phyloP scores from a whole-genome alignment of 2,113 vertebrate species.

The Saccopteryx leptura region DNA sequence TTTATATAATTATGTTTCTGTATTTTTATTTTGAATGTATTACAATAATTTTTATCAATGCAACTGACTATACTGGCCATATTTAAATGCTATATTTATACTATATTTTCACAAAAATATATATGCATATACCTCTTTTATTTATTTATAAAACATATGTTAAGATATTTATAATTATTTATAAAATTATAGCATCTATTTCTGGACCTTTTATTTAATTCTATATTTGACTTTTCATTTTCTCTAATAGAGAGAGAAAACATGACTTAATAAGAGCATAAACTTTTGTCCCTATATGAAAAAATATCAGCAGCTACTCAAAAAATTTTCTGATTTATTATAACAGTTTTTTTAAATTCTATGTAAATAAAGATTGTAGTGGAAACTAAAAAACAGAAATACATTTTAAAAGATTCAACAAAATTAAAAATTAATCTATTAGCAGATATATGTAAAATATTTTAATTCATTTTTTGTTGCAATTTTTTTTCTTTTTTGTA shows the following conservation, averaged over 20 bases:
- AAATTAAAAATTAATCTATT: slow-evolving; percentile 11
- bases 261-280: background rate
- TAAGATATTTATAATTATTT: slow-evolving; percentile 3
- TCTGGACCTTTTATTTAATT: background rate
- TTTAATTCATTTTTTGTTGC: background rate
- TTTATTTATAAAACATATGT: background rate
- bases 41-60: background rate
- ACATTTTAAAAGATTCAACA: background rate
- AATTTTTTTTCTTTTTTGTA: background rate
- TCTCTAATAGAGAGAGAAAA: background rate
- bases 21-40: background rate
- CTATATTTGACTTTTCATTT: background rate
- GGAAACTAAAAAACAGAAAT: background rate
- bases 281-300: background rate
- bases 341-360: background rate
- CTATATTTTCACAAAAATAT: background rate
- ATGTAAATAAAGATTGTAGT: background rate
- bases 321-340: background rate
- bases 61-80: background rate
- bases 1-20: background rate
- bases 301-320: background rate
- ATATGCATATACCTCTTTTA: background rate
- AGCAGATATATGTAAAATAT: background rate
- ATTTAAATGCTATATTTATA: background rate
- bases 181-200: background rate